Conservation (phyloP, 1,140 invertebrate species). For the Leptoteleia sp. region DNA sequence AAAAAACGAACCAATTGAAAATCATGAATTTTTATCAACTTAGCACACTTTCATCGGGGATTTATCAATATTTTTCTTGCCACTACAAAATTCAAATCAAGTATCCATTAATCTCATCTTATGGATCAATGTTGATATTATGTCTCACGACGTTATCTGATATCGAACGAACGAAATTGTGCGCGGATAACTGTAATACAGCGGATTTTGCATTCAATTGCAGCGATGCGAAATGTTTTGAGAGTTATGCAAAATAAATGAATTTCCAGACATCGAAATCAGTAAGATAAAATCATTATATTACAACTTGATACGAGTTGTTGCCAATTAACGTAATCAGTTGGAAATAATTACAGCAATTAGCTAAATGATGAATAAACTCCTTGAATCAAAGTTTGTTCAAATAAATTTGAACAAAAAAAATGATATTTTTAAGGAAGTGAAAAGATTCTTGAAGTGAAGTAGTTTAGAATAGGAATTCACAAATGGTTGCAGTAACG, state of each 20-base stretch:
- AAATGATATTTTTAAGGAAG: no score
- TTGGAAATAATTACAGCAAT: no score
- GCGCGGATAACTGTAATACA: conserved; percentile 10
- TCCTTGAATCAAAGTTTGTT: no score
- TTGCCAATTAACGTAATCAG: no score
- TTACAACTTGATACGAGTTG: no score
- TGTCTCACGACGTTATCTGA: conserved; percentile 17
- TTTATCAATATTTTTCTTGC: conserved; percentile 31
- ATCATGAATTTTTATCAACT: conserved; percentile 40
- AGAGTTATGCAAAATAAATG: conserved; percentile 13
- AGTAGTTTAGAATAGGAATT: no score
- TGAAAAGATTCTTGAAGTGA: no score
- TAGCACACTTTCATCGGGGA: conserved; percentile 29
- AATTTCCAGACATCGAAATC: no score
- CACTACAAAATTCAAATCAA: conserved; percentile 36
- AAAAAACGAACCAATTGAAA: conserved; percentile 7
- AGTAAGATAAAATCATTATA: no score
- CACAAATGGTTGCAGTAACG: no score
- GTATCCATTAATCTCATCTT: conserved; percentile 41
- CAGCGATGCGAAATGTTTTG: conserved; percentile 3
- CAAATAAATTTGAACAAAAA: no score
- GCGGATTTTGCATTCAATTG: background rate
- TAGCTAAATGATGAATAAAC: no score
- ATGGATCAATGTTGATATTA: conserved; percentile 34
- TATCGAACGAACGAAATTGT: conserved; percentile 33